Conservation (phyloP, 1,140 invertebrate species). For the Caenorhabditis remanei region DNA sequence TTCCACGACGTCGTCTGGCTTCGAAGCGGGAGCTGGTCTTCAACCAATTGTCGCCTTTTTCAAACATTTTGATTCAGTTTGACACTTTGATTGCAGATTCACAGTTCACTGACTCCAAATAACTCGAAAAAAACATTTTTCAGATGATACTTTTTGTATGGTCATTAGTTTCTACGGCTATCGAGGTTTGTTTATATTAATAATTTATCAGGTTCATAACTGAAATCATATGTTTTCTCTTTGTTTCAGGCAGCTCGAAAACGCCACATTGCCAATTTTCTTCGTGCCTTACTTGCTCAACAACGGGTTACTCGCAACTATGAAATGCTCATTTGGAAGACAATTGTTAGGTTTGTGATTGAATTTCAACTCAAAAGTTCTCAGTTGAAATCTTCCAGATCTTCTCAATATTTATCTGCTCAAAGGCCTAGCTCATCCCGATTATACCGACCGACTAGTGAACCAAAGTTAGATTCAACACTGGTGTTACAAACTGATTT, state of each 20-base stretch:
- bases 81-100: conserved; percentile 32
- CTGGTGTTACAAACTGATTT: conserved; percentile 37
- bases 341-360: neutral
- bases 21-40: neutral
- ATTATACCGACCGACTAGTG: conserved; percentile 35
- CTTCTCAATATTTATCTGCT: conserved; percentile 30
- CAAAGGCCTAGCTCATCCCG: conserved; percentile 23
- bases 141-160: conserved; percentile 60
- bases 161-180: conserved; percentile 55
- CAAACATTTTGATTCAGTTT: conserved; percentile 33
- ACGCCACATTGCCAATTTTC: conserved; percentile 21
- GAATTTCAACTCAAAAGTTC: no score
- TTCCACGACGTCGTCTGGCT: conserved; percentile 36
- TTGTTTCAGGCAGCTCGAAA: conserved; percentile 40
- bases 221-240: neutral
- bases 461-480: conserved; percentile 35
- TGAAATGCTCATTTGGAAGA: conserved; percentile 43
- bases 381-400: neutral
- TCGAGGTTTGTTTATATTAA: conserved; percentile 44
- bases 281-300: conserved; percentile 57
- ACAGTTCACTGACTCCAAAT: neutral
- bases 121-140: neutral
- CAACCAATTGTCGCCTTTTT: conserved; percentile 24
- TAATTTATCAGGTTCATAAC: neutral
- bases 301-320: conserved; percentile 47